Evolutionary conservation across 2,797 vertebrate genomes (phyloP).

Genomic region (Rhinogobio ventralis): DNA sequence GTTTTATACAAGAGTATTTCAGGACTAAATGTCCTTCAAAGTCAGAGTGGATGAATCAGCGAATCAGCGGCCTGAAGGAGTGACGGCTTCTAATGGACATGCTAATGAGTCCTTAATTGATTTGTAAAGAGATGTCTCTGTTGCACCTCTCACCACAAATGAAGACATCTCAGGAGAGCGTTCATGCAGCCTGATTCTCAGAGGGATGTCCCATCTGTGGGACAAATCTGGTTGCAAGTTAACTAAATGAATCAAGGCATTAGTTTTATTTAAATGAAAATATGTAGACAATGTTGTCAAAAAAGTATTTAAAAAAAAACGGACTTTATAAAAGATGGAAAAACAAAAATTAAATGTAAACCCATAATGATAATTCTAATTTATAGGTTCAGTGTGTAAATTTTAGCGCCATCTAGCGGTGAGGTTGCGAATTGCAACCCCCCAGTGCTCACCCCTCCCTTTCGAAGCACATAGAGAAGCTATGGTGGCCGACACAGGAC

Average conservation of each 20-base stretch:
- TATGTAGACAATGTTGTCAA: not conserved
- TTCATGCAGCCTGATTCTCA: conserved; percentile 8
- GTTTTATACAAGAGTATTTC: not conserved
- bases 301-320: too few species aligned
- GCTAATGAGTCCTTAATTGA: conserved; percentile 56
- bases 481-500: too few species aligned
- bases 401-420: too few species aligned
- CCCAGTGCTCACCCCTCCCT: too few species aligned
- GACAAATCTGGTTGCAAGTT: not conserved
- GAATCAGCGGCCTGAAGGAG: conserved; percentile 23
- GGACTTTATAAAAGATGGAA: not conserved
- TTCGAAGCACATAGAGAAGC: too few species aligned
- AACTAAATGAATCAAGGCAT: not conserved
- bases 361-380: not conserved
- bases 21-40: conserved; percentile 14
- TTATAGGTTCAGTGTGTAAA: too few species aligned
- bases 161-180: conserved; percentile 41
- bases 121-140: conserved; percentile 34
- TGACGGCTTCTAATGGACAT: conserved; percentile 42
- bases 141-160: conserved; percentile 33
- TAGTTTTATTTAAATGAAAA: not conserved
- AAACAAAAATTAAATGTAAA: too few species aligned
- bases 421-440: too few species aligned
- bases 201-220: conserved; percentile 39
- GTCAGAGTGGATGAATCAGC: conserved; percentile 35